Conservation (phyloP, 2,797 vertebrate species). For the Argentina silus region DNA sequence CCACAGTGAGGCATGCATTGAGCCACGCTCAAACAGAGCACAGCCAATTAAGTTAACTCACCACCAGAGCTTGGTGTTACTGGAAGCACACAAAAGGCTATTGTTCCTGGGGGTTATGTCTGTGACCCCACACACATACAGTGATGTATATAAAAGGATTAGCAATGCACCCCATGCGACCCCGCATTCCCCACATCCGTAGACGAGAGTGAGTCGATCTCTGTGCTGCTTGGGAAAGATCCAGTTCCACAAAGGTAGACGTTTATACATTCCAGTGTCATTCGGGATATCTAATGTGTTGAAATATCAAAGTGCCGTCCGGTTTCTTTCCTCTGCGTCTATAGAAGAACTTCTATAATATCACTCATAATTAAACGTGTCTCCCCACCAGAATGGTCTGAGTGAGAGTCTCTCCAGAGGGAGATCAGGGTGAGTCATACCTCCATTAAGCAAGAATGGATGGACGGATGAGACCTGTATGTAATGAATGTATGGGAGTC, state of each 20-base stretch:
- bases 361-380: too few species aligned
- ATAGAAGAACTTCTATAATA: too few species aligned
- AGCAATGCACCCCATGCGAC: slow-evolving; percentile 60
- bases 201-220: slow-evolving; percentile 22
- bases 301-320: too few species aligned
- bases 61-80: slow-evolving; percentile 67
- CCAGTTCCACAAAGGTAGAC: neutral
- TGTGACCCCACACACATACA: slow-evolving; percentile 55
- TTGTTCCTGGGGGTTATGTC: slow-evolving; percentile 55
- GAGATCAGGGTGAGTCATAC: too few species aligned
- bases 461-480: too few species aligned
- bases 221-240: neutral
- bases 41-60: slow-evolving; percentile 72
- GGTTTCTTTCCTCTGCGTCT: too few species aligned
- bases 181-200: neutral
- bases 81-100: slow-evolving; percentile 74
- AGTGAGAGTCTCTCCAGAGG: too few species aligned
- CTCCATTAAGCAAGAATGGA: too few species aligned
- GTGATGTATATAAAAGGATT: slow-evolving; percentile 68
- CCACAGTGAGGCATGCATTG: slow-evolving; percentile 16
- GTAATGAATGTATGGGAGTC: too few species aligned
- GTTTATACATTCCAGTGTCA: neutral
- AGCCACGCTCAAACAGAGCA: slow-evolving; percentile 67
- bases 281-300: too few species aligned
- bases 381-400: too few species aligned